These are phyloP conservation scores for Eurosta solidaginis DNA, from an alignment of 1,140 invertebrate genomes.

Conservation along the genomic window DNA sequence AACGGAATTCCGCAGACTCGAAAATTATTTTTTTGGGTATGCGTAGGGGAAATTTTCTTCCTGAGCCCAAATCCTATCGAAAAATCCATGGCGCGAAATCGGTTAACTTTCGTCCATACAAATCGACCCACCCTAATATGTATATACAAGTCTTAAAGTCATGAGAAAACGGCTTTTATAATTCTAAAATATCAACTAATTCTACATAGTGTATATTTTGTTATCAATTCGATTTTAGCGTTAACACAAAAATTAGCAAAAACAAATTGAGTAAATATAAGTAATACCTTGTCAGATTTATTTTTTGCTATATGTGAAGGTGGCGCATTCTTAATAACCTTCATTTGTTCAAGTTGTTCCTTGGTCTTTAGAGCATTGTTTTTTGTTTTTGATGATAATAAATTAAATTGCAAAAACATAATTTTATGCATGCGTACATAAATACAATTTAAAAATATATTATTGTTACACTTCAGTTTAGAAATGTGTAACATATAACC, in stretches of 20 bases:
- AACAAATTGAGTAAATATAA: slow-evolving; percentile 15
- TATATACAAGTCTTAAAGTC: no score
- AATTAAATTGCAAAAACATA: slow-evolving; percentile 5
- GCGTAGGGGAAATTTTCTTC: no score
- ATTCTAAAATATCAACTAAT: no score
- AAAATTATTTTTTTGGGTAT: no score
- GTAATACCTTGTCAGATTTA: slow-evolving; percentile 82
- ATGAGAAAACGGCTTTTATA: no score
- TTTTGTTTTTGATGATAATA: background rate
- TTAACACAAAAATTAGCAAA: background rate
- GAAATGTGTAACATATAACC: no score
- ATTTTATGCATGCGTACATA: background rate
- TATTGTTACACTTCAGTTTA: no score
- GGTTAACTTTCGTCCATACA: no score
- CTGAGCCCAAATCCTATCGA: no score
- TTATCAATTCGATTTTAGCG: background rate
- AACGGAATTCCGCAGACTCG: no score
- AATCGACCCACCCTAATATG: no score
- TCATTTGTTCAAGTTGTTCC: slow-evolving; percentile 75
- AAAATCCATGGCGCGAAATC: no score
- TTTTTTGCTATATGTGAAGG: slow-evolving; percentile 82
- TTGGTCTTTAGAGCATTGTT: slow-evolving; percentile 47
- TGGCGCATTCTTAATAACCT: slow-evolving; percentile 77
- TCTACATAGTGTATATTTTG: background rate
- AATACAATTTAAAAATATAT: background rate